A percentile compares a stretch with the other conserved stretches of the same genome.
Conservation (phyloP, 2,113 vertebrate species). For the Probosciger aterrimus region DNA sequence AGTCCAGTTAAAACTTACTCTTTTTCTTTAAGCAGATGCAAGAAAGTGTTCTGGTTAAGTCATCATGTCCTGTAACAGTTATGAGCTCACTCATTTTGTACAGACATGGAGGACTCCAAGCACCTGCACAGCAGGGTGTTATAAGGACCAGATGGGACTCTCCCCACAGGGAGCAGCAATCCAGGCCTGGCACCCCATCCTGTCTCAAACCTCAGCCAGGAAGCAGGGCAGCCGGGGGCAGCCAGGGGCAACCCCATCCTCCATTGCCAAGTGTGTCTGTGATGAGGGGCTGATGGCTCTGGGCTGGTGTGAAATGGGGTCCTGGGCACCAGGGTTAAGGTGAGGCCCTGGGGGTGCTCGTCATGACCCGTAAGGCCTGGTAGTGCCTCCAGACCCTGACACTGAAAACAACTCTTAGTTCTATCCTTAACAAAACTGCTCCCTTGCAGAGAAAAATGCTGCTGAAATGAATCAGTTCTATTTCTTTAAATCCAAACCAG, state of each 20-base stretch:
- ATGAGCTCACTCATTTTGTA: background rate
- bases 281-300: background rate
- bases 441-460: background rate
- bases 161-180: background rate
- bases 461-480: background rate
- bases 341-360: background rate
- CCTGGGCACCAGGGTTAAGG: background rate
- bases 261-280: background rate
- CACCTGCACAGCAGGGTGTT: background rate
- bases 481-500: background rate
- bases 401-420: background rate
- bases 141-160: rapidly evolving
- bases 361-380: background rate
- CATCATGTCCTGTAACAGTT: background rate
- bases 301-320: background rate
- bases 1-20: background rate
- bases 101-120: background rate
- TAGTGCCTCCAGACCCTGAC: background rate
- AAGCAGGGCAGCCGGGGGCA: background rate
- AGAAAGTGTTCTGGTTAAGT: background rate
- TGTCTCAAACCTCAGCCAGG: background rate
- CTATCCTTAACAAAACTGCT: background rate
- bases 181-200: background rate
- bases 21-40: background rate
- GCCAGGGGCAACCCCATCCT: background rate